A percentile compares a stretch with the other conserved stretches of the same genome.
Evolutionary conservation across 2,888 invertebrate species (phyloP).

Genomic region (Lasioglossum leucozonium): DNA sequence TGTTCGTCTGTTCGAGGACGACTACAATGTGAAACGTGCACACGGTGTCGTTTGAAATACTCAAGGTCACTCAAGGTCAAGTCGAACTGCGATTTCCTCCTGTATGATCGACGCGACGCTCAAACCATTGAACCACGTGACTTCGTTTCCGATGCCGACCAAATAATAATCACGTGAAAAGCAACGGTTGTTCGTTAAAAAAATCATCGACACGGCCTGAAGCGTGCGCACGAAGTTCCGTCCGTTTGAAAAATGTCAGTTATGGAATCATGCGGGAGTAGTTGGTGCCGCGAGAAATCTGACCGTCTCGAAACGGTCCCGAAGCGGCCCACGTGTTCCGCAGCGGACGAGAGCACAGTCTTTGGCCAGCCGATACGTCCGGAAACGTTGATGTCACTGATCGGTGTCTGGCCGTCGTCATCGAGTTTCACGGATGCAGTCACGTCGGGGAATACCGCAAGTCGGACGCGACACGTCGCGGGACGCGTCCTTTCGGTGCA

Average conservation of each 20-base stretch:
- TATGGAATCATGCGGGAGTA: neutral
- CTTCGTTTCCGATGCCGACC: neutral
- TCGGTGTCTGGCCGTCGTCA: slow-evolving; percentile 22
- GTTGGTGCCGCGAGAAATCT: neutral
- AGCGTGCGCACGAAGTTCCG: neutral
- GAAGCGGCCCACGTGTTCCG: neutral
- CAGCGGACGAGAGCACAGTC: neutral
- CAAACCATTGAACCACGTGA: too few relatives aligned
- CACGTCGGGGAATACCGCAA: slow-evolving; percentile 37
- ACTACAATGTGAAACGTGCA: too few relatives aligned
- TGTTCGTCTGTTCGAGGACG: too few relatives aligned
- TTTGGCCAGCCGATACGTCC: neutral
- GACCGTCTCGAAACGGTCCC: too few relatives aligned
- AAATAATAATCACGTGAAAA: neutral
- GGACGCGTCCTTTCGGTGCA: slow-evolving; percentile 15
- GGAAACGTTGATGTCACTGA: slow-evolving; percentile 27
- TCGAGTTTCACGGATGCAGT: slow-evolving; percentile 37
- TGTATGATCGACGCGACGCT: too few relatives aligned
- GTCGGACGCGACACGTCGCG: slow-evolving; percentile 18
- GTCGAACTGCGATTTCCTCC: too few relatives aligned
- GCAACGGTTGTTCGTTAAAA: too few relatives aligned
- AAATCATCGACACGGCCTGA: neutral
- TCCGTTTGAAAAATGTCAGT: neutral
- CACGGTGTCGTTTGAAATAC: too few relatives aligned
- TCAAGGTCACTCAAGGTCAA: too few relatives aligned